A percentile compares a stretch with the other conserved stretches of the same genome.
These are phyloP conservation scores for Lophius americanus DNA, from an alignment of 2,797 vertebrate genomes.

Conservation along the genomic window DNA sequence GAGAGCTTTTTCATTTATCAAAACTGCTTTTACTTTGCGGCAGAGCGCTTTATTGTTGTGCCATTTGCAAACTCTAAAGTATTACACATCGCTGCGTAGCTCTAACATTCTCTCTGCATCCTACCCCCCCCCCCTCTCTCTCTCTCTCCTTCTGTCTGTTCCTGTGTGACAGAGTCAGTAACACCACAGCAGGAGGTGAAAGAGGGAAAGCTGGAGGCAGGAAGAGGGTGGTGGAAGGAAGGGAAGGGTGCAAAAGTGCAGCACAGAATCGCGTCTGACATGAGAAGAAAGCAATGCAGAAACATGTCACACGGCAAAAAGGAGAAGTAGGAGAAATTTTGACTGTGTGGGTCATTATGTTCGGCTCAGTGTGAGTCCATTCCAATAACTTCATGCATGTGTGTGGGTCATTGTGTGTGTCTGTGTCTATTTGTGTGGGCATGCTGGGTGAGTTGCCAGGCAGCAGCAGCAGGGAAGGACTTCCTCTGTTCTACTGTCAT, in stretches of 20 bases:
- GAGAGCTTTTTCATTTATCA: neutral
- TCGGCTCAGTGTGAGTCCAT: slow-evolving; percentile 30
- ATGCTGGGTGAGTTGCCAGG: slow-evolving; percentile 79
- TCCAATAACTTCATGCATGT: slow-evolving; percentile 37
- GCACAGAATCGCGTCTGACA: slow-evolving; percentile 42
- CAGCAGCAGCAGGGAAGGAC: slow-evolving; percentile 86
- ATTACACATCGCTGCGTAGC: slow-evolving; percentile 46
- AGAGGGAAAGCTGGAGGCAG: slow-evolving; percentile 70
- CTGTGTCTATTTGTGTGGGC: slow-evolving; percentile 27
- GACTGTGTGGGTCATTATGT: slow-evolving; percentile 12
- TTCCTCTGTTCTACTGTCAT: slow-evolving; percentile 89
- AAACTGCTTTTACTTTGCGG: slow-evolving; percentile 16
- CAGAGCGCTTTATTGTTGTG: slow-evolving; percentile 28
- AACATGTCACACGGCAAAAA: slow-evolving; percentile 63
- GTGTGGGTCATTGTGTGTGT: slow-evolving; percentile 40
- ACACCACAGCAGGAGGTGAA: slow-evolving; percentile 77
- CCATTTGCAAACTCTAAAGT: slow-evolving; percentile 58
- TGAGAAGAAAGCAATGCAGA: slow-evolving; percentile 47
- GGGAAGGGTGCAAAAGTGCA: slow-evolving; percentile 65
- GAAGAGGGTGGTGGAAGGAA: slow-evolving; percentile 55
- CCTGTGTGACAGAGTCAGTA: slow-evolving; percentile 78
- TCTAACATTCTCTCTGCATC: slow-evolving; percentile 46
- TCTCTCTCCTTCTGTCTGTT: slow-evolving; percentile 71
- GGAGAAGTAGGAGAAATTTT: slow-evolving; percentile 25
- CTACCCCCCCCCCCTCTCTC: slow-evolving; percentile 59